These are phyloP conservation scores for Xiphorhynchus erythropygius DNA, from an alignment of 2,797 vertebrate genomes.

Conservation along the genomic window DNA sequence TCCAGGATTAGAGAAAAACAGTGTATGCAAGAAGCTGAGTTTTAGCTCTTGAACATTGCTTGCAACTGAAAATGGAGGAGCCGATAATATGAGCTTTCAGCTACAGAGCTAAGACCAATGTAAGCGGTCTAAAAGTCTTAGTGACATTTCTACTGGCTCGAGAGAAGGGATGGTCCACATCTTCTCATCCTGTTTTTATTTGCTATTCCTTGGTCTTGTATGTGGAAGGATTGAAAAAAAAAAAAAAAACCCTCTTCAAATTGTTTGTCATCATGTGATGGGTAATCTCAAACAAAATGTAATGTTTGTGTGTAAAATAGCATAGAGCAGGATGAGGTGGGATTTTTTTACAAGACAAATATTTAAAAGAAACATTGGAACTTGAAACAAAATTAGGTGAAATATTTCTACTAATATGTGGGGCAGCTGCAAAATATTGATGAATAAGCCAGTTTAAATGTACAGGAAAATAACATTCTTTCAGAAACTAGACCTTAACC, in stretches of 20 bases:
- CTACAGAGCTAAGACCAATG: background rate
- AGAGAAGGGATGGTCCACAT: background rate
- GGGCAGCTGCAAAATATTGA: background rate
- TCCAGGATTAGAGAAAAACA: background rate
- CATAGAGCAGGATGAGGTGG: background rate
- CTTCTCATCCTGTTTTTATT: background rate
- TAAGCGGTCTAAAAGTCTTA: background rate
- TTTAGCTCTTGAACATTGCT: background rate
- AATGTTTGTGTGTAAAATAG: background rate
- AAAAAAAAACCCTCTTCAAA: background rate
- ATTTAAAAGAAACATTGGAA: background rate
- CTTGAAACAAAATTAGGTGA: background rate
- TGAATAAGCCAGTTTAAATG: background rate
- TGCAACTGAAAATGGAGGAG: background rate
- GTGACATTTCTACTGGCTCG: background rate
- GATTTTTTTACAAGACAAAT: background rate
- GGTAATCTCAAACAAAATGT: background rate
- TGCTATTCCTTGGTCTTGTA: background rate
- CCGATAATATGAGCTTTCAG: background rate
- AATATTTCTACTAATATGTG: background rate
- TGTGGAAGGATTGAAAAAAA: background rate
- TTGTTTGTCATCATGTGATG: background rate
- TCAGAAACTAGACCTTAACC: conserved; percentile 26
- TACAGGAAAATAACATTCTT: conserved; percentile 11
- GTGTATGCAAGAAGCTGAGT: background rate